phyloP scores from a whole-genome alignment of 2,797 vertebrate genomes.

The Pelodytes ibericus region DNA sequence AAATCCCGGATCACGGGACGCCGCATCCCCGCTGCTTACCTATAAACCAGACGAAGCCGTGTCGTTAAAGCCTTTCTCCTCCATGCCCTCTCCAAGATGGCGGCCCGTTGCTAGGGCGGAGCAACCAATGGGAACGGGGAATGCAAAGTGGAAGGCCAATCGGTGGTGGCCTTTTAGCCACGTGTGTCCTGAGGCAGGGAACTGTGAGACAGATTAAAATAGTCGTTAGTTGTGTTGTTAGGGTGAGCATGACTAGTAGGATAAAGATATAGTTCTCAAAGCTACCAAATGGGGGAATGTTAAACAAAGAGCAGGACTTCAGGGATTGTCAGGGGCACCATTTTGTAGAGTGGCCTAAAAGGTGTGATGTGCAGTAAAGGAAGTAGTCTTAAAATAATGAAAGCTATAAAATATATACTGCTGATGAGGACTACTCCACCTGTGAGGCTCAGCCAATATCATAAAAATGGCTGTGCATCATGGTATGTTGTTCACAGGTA shows the following conservation, averaged over 20 bases:
- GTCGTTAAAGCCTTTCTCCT: slow-evolving; percentile 60
- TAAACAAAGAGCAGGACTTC: no score
- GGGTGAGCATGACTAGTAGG: background rate
- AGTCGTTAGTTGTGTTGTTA: background rate
- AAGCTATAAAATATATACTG: no score
- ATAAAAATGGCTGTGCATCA: no score
- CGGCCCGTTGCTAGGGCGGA: slow-evolving; percentile 70
- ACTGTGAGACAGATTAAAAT: background rate
- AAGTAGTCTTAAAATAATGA: no score
- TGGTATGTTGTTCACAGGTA: no score
- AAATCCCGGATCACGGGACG: background rate
- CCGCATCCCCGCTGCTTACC: background rate
- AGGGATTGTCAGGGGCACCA: no score
- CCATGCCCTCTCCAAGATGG: slow-evolving; percentile 72
- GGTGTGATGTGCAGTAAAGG: no score
- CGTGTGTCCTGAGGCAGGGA: slow-evolving; percentile 59
- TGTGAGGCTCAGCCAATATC: no score
- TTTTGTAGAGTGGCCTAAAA: no score
- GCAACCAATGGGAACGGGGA: slow-evolving; percentile 68
- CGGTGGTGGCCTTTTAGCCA: slow-evolving; percentile 71
- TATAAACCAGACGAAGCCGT: slow-evolving; percentile 11
- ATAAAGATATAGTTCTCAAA: background rate
- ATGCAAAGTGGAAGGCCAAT: slow-evolving; percentile 70
- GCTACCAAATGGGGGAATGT: no score
- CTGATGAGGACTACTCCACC: no score